A percentile compares a stretch with the other conserved stretches of the same genome.
phyloP scores from a whole-genome alignment of 2,797 vertebrate genomes.

The Tragelaphus oryx region DNA sequence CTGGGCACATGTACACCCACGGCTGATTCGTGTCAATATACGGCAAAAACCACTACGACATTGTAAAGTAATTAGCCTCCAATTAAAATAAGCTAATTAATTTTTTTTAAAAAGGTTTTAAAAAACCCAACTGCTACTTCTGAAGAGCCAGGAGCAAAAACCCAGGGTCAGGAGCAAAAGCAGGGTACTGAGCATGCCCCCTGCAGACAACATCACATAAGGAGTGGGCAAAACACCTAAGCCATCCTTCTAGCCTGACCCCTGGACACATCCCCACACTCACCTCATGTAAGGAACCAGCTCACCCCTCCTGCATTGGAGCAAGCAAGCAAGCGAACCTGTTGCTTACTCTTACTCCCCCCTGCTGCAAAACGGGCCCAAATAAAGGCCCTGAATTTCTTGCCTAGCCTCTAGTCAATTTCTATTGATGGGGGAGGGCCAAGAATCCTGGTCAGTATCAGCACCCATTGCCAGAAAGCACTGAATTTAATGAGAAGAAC shows the following conservation, averaged over 20 bases:
- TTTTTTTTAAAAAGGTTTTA: rapidly evolving
- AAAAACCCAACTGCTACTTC: not conserved
- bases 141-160: not conserved
- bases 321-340: not conserved
- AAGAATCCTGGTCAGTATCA: not conserved
- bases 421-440: not conserved
- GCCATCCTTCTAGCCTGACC: not conserved
- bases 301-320: not conserved
- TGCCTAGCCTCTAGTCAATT: not conserved
- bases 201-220: not conserved
- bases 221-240: not conserved
- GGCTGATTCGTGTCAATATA: not conserved
- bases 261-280: not conserved
- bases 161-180: not conserved
- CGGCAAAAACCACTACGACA: rapidly evolving
- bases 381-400: not conserved
- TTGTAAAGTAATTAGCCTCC: not conserved
- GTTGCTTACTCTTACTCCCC: not conserved
- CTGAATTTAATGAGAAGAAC: too few relatives aligned
- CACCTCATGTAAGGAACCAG: not conserved
- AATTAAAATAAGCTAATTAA: not conserved
- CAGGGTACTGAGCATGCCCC: not conserved
- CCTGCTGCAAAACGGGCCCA: not conserved
- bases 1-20: not conserved
- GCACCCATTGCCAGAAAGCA: too few relatives aligned